Conservation (phyloP, 1,140 invertebrate species). For the Dendroctonus ponderosae region DNA sequence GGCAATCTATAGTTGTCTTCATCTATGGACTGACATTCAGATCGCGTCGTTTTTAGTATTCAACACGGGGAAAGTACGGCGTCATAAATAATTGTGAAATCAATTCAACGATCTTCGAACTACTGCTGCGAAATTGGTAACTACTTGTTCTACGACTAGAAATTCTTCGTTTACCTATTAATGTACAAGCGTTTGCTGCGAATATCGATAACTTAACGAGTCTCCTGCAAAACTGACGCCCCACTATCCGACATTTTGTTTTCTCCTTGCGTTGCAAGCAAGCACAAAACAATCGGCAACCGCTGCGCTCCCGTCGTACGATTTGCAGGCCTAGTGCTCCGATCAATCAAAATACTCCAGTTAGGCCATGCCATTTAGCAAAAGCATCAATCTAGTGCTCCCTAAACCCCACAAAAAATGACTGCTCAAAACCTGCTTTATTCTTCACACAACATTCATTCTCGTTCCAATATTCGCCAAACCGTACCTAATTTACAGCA, state of each 20-base stretch:
- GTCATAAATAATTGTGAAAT: slow-evolving; percentile 4
- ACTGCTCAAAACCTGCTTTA: slow-evolving; percentile 30
- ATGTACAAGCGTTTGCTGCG: slow-evolving; percentile 47
- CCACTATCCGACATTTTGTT: slow-evolving; percentile 45
- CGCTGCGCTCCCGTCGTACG: slow-evolving; percentile 28
- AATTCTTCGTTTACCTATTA: slow-evolving; percentile 47
- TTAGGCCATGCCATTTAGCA: slow-evolving; percentile 11
- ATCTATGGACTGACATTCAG: too few relatives aligned
- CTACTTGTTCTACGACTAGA: slow-evolving; percentile 48
- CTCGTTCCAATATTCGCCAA: slow-evolving; percentile 48
- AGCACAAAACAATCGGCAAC: slow-evolving; percentile 8
- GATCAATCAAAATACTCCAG: slow-evolving; percentile 16
- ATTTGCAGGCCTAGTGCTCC: slow-evolving; percentile 29
- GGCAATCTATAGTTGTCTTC: too few relatives aligned
- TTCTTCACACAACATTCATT: slow-evolving; percentile 33
- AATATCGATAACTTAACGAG: slow-evolving; percentile 42
- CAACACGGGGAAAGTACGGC: too few relatives aligned
- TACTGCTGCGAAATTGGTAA: slow-evolving; percentile 47
- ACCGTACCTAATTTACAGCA: slow-evolving; percentile 39
- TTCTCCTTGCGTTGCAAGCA: slow-evolving; percentile 31
- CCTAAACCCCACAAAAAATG: slow-evolving; percentile 18
- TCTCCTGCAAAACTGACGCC: slow-evolving; percentile 40
- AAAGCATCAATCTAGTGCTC: slow-evolving; percentile 36
- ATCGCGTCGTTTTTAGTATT: too few relatives aligned
- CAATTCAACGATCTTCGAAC: slow-evolving; percentile 23